A percentile compares a stretch with the other conserved stretches of the same genome.
These are phyloP conservation scores for Oconnorella tubifera DNA, from an alignment of 2,888 invertebrate genomes.

Conservation along the genomic window DNA sequence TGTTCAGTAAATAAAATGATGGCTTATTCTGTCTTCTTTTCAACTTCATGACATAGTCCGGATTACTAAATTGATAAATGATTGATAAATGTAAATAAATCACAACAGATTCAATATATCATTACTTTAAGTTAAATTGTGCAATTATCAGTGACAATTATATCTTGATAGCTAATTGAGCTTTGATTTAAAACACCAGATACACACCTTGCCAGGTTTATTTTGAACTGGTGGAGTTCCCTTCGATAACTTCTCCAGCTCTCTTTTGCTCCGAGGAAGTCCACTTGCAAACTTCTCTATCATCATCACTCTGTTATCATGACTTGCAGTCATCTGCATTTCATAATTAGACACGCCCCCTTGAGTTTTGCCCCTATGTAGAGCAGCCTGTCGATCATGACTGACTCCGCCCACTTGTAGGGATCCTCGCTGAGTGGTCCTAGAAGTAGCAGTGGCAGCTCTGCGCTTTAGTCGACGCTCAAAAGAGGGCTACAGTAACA, in stretches of 20 bases:
- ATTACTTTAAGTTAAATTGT: too few species aligned
- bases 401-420: conserved; percentile 2
- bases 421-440: background rate
- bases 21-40: too few species aligned
- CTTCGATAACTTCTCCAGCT: conserved; percentile 31
- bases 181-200: too few species aligned
- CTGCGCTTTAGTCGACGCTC: background rate
- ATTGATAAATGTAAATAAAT: too few species aligned
- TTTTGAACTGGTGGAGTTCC: background rate
- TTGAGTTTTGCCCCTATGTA: background rate
- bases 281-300: conserved; percentile 15
- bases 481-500: background rate
- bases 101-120: too few species aligned
- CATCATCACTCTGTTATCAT: background rate
- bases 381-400: background rate
- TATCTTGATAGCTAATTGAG: too few species aligned
- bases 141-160: too few species aligned
- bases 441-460: too few species aligned
- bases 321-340: background rate
- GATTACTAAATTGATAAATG: too few species aligned
- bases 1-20: too few species aligned
- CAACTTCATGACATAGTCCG: too few species aligned
- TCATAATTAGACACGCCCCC: background rate
- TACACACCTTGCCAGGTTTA: background rate
- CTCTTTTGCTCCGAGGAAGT: conserved; percentile 32